Evolutionary conservation across 53 echinoderm and acorn worm genomes (phyloP), one percentile per base, ranked within the genome.

Genomic region (Antedon mediterranea): DNA sequence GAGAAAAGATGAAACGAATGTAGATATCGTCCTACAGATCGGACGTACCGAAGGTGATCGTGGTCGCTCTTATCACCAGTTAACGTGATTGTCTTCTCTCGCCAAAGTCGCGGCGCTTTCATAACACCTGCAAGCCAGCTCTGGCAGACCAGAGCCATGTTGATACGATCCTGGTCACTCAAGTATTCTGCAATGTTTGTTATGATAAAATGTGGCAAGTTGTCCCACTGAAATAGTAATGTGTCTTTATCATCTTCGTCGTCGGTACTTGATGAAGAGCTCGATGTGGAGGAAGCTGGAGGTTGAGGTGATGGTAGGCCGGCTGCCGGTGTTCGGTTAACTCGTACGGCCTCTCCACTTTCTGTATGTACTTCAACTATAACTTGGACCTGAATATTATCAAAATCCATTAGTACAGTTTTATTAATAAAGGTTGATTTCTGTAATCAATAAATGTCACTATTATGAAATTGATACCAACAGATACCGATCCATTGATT

Each of bases 71-170:
- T 87, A 71, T 85, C 85, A 18, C 94, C 91, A 20, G 85, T 89
- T 43, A 94, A 71, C 26, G 85, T 84, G 75, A 94, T 84, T 18
- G 87, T 89, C 37, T 81, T 87, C 70, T 78, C 78, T 28, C 94
- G 79, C 94, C 94, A 94, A 23, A 94, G 80, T 18, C 78, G 78
- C 27, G 94, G 94, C 11, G 91, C 74, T 9, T 80, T 32, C 78
- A 94, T 80, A 27, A 94, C 78, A 41, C 85, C 88, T 1, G 81
- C 74, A 32, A 91, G 74, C 94, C 94, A 94, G 79, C 81, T 85
- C 15, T 33, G 79, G 76, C 94, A 94, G 0, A 84, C 82, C 81
- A 85, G 78, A 11, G 84, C 87, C 88, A 88, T 85, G 29, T 23
- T 57, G 57, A 57, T 57, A 13, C 57, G 7, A 18, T 57, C 2